Base-by-base conservation (phyloP, 2,888 invertebrate species). In the Carterocephalus palaemon region DNA sequence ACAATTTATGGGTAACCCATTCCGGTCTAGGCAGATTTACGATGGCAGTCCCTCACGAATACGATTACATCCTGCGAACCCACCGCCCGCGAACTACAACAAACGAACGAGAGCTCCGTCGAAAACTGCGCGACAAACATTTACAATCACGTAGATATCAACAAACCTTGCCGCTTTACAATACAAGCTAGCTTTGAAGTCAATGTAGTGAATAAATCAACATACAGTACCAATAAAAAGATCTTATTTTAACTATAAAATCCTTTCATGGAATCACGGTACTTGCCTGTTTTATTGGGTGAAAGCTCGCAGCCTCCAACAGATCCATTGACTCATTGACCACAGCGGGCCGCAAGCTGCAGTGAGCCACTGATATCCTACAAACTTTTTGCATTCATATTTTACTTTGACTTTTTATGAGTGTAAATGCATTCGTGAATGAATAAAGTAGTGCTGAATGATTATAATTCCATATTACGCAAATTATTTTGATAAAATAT, bases 1-100 rank as follows among this genome's bases (percentile, higher is more conserved):
- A 65, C 79, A 77, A 83, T 84, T 82, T 84, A 84, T 83, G 70
- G 79, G 73, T 78, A 73, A 73, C 77, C 79, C 68, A 75, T 79
- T 79, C 71, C 74, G 71, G 66, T 65, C 60, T 59, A 62, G 67
- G 72, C 72, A 82, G 82, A 83, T 83, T 84, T 83, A 84, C 76
- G 75, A 76, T 66, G 68, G 62, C 67, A 63, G 67, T 68, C 66
- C 65, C 70, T 74, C 75, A 73, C 76, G 70, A 75, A 71, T 69
- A 68, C 73, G 70, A 75, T 68, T 70, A 69, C 55, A 53, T 72
- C 70, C 62, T 60, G 34, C 16, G 42, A 19, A 28, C 32, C 23
- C 65, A 60, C 67, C 67, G 64, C 64, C 71, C 64, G 65, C 65
- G 65, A 4, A 12, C 23, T 19, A 15, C 15, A 39, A 40, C 39